A percentile compares a stretch with the other conserved stretches of the same genome.
phyloP scores from a whole-genome alignment of 2,888 invertebrate genomes.

The Atherix ibis region DNA sequence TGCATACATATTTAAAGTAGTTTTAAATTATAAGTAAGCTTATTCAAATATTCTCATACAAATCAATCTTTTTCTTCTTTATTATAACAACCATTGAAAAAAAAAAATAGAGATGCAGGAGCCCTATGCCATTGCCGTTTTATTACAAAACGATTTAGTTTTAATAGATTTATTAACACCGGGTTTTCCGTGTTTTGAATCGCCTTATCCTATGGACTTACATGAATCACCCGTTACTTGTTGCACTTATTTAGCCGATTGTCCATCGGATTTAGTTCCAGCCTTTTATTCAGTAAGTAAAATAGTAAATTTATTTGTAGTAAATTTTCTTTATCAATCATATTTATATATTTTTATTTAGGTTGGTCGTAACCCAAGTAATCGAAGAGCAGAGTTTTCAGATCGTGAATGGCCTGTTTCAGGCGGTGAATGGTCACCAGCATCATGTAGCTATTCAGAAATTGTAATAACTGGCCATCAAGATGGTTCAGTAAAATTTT shows the following conservation, averaged over 20 bases:
- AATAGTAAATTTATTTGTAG: neutral
- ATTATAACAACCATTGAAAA: no score
- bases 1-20: neutral
- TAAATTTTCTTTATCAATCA: no score
- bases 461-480: slow-evolving; percentile 97
- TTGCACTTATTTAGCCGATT: slow-evolving; percentile 93
- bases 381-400: slow-evolving; percentile 71
- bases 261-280: slow-evolving; percentile 93
- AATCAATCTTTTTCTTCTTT: neutral
- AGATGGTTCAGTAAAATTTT: slow-evolving; percentile 97
- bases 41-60: neutral
- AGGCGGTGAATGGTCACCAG: slow-evolving; percentile 92
- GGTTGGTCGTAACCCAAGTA: slow-evolving; percentile 53
- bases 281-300: slow-evolving; percentile 75
- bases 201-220: slow-evolving; percentile 98
- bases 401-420: slow-evolving; percentile 92
- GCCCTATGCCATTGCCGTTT: slow-evolving; percentile 93
- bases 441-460: slow-evolving; percentile 94
- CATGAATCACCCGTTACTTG: slow-evolving; percentile 98
- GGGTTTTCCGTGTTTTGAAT: slow-evolving; percentile 97
- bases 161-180: slow-evolving; percentile 89
- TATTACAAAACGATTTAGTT: slow-evolving; percentile 94
- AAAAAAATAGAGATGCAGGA: slow-evolving; percentile 91
- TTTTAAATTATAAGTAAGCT: neutral
- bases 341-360: no score